Percentiles rank a stretch among this genome's conserved stretches.
Conservation (phyloP, 2,888 invertebrate genomes). For the Germaria angustata region DNA sequence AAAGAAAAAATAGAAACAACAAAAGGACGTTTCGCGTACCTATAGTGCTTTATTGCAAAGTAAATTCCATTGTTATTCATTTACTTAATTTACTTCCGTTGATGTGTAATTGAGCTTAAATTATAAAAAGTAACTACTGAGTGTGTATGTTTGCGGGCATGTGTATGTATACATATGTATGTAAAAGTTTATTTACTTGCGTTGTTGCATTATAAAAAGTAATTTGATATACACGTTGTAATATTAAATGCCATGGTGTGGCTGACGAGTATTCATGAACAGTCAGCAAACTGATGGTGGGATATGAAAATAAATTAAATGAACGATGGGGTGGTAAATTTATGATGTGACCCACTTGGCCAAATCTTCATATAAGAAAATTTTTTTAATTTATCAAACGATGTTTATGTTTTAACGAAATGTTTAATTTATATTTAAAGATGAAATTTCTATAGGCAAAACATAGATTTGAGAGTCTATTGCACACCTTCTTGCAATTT, state of each 20-base stretch:
- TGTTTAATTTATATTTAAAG: too few species aligned
- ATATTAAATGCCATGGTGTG: constrained; percentile 26
- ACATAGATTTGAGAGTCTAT: too few species aligned
- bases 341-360: not conserved
- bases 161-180: too few species aligned
- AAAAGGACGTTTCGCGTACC: not conserved
- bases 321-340: not conserved
- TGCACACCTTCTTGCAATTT: too few species aligned
- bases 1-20: not conserved
- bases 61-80: not conserved
- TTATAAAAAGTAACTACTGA: not conserved
- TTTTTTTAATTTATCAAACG: too few species aligned
- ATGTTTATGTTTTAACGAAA: too few species aligned
- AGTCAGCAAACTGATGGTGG: not conserved
- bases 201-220: not conserved
- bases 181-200: not conserved
- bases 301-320: not conserved
- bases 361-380: not conserved
- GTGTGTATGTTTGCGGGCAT: too few species aligned
- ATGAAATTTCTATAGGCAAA: too few species aligned
- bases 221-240: constrained; percentile 39
- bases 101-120: constrained; percentile 45
- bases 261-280: not conserved
- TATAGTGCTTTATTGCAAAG: not conserved
- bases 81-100: constrained; percentile 56